Evolutionary conservation across 2,797 vertebrate species (phyloP), one percentile per base, ranked within the genome.

Genomic region (Brachymystax lenok): DNA sequence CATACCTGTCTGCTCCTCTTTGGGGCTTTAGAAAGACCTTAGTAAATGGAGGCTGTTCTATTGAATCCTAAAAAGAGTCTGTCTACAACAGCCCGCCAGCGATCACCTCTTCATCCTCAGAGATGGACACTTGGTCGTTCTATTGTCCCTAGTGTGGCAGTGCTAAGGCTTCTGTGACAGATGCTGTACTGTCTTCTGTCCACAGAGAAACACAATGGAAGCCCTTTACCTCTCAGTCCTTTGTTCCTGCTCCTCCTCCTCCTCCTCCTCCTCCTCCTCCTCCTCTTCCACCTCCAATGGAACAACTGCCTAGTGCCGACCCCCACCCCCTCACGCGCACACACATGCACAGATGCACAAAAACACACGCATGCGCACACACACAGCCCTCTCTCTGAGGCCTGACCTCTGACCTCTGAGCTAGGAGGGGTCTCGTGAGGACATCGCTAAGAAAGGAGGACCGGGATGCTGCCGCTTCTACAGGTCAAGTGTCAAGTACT

Each of bases 341-440:
- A 81, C 74, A 63, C 71, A 46, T 46, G 40, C 40, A 46, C 40
- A 46, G 40, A 46, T 46, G 63, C 77, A 46, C 70, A 69, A 68
- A 46, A 76, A 1, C 59, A 28, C 28, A 30, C 76, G 46, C 76
- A 59, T 46, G 66, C 73, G 73, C 54, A 56, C 19, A 56, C n/a
- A 10, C 19, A 59, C 56, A 59, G 40, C 40, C 3, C 56, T n/a
- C 19, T n/a, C 14, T n/a, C 40, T 46, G 40, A 46, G 40, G 69
- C 68, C 19, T 79, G 82, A 89, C 87, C 87, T 90, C 83, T 88
- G 74, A 90, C 88, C 87, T 77, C 78, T 3, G 64, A 76, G 78
- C 82, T 77, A 81, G 85, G 84, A 78, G 69, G 75, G 79, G 78
- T 87, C 82, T 86, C 64, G 3, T 40, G 71, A 82, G 86, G 83